A percentile compares a stretch with the other conserved stretches of the same genome.
phyloP scores from a whole-genome alignment of 2,797 vertebrate genomes.

The Propithecus perrieri region DNA sequence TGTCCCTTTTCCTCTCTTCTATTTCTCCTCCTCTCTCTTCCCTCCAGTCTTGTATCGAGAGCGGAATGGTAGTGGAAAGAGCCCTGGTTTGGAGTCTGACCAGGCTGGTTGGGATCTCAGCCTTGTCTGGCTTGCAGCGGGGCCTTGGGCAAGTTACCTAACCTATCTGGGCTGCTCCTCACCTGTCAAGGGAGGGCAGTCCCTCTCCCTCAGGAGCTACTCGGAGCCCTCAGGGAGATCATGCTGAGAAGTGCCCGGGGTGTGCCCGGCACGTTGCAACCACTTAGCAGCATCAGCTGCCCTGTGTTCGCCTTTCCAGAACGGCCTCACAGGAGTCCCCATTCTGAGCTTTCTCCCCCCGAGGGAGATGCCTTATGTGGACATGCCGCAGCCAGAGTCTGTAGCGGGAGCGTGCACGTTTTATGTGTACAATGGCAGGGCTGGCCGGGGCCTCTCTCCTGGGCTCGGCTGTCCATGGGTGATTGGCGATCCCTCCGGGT shows the following conservation, averaged over 20 bases:
- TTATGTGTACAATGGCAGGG: accelerated
- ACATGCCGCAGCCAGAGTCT: neutral
- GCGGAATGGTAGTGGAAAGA: neutral
- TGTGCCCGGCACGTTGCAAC: neutral
- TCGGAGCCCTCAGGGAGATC: neutral
- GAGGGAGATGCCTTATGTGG: neutral
- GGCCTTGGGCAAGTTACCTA: neutral
- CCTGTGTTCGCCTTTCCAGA: neutral
- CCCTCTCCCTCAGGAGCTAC: neutral
- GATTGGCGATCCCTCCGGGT: neutral
- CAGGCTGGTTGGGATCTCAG: neutral
- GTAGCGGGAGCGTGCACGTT: accelerated
- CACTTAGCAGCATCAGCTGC: neutral
- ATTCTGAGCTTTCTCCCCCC: neutral
- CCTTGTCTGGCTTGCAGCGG: neutral
- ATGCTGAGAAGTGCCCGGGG: neutral
- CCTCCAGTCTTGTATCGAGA: neutral
- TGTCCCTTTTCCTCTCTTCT: neutral
- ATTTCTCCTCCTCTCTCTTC: neutral
- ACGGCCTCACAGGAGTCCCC: neutral
- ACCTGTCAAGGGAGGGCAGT: accelerated
- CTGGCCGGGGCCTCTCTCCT: neutral
- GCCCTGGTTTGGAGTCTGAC: neutral
- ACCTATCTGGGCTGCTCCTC: neutral
- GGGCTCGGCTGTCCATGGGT: neutral